Percentiles rank a stretch among this genome's conserved stretches.
Conservation (phyloP, 1,140 invertebrate species). For the Trachymyrmex cornetzi region DNA sequence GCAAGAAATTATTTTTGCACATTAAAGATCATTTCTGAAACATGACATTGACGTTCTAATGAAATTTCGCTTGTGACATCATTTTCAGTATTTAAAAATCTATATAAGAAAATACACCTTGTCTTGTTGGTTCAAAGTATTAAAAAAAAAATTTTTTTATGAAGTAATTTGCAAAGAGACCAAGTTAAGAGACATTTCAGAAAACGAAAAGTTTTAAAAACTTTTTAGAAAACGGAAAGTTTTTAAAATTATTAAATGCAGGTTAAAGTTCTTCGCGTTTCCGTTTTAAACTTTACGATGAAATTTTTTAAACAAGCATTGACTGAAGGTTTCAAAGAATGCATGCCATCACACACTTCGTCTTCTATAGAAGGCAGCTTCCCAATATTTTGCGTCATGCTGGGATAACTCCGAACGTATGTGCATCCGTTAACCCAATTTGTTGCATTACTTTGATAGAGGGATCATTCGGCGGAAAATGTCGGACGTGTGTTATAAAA, state of each 20-base stretch:
- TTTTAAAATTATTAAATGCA: conserved; percentile 37
- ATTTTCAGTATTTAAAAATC: too few relatives aligned
- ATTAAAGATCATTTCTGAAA: too few relatives aligned
- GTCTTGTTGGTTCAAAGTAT: too few relatives aligned
- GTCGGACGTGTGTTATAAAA: conserved; percentile 12
- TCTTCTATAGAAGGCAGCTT: conserved; percentile 23
- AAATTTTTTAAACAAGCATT: conserved; percentile 25
- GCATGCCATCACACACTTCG: background rate
- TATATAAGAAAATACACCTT: too few relatives aligned
- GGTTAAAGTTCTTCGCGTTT: conserved; percentile 10
- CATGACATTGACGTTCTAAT: too few relatives aligned
- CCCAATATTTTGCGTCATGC: conserved; percentile 26
- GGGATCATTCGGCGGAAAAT: conserved; percentile 23
- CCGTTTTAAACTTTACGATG: background rate
- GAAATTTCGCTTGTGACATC: too few relatives aligned
- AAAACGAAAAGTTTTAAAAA: background rate
- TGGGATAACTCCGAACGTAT: conserved; percentile 44
- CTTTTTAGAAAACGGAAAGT: background rate
- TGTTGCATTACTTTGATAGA: conserved; percentile 46
- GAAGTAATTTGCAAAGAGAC: conserved; percentile 3
- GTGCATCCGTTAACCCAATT: conserved; percentile 46
- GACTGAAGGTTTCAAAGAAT: conserved; percentile 32
- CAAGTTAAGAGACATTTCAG: conserved; percentile 5
- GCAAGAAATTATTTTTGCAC: too few relatives aligned
- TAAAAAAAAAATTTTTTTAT: too few relatives aligned